Conservation (phyloP, 2,888 invertebrate genomes). For the Spilarctia lutea region DNA sequence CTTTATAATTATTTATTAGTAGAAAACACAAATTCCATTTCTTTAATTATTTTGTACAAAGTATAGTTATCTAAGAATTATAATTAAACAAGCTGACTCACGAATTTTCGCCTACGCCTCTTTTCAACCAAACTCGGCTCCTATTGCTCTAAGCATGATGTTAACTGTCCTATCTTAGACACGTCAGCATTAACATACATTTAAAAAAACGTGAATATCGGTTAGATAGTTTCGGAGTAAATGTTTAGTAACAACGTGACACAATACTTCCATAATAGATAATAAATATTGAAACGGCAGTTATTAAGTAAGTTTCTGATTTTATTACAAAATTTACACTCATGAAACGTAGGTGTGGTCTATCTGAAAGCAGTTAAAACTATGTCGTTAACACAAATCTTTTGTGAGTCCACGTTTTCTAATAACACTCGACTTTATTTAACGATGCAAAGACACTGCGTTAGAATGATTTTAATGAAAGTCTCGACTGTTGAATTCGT, state of each 20-base stretch:
- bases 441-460: background rate
- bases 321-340: background rate
- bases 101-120: too few species aligned
- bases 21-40: too few species aligned
- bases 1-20: too few species aligned
- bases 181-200: too few species aligned
- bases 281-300: background rate
- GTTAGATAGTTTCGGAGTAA: too few species aligned
- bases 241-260: too few species aligned
- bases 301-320: background rate
- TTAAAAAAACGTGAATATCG: too few species aligned
- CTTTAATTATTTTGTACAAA: too few species aligned
- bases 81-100: background rate
- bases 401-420: background rate
- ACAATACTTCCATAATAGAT: background rate
- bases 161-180: too few species aligned
- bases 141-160: too few species aligned
- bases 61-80: background rate
- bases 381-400: background rate
- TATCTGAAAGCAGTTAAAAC: background rate
- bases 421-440: background rate
- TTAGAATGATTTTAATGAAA: background rate
- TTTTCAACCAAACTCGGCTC: too few species aligned
- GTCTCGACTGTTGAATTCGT: background rate
- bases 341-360: background rate